Evolutionary conservation across 2,888 invertebrate genomes (phyloP), one percentile per base, ranked within the genome.

Genomic region (Parelbella ahira): DNA sequence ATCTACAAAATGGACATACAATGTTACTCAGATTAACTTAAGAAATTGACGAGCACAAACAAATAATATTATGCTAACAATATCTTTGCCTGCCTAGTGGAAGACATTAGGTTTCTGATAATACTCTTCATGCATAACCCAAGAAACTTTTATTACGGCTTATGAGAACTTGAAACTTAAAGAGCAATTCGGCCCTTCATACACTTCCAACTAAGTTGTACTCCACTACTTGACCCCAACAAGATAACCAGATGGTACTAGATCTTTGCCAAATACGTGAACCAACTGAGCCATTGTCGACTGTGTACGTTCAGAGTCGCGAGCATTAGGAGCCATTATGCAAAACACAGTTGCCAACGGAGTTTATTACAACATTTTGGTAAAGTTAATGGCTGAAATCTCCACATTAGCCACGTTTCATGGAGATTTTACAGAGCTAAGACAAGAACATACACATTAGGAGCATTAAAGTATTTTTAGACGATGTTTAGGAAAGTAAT

Each of bases 361-460:
- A 42, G 28, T 42, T 42, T 34, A 34, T 34, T 27, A 41, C 27
- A 28, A 42, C 42, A 42, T 42, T 42, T 42, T 10, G 42, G 34
- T 6, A 28, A 42, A 23, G 42, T 34, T 42, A 42, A 42, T 34
- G 28, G 42, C 42, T 27, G 1, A 34, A 34, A 42, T 34, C 34
- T 34, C 28, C 34, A 42, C 34, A 42, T 42, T 42, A 42, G 42
- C 34, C 7, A 34, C 37, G 28, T 42, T 41, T 34, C 15, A 28
- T 29, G 9, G 6, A 34, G 9, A 28, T 12, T 34, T 33, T 34
- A 21, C 2, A 38, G 37, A 27, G 28, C 28, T 37, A 20, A 37
- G 18, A 42, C 21, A 27, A 41, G 25, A 27, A 11, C 34, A 28
- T 10, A 34, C 2, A 8, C 36, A 25, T 15, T 24, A 28, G 2